These are phyloP conservation scores for Oxyruncus cristatus DNA, from an alignment of 2,113 vertebrate genomes.

Conservation along the genomic window DNA sequence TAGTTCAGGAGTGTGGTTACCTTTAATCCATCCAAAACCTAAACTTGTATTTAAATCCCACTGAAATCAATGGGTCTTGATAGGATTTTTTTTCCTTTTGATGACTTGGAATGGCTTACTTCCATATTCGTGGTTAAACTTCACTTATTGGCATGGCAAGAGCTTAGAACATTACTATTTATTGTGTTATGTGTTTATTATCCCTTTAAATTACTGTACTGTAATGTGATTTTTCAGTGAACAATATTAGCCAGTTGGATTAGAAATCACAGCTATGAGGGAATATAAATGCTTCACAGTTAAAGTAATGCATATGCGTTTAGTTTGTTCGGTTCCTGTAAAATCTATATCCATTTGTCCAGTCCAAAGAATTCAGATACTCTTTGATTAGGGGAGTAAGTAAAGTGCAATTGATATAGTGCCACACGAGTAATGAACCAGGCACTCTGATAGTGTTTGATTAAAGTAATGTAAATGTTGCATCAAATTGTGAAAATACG, in stretches of 20 bases:
- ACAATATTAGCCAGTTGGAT: slow-evolving; percentile 23
- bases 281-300: slow-evolving; percentile 43
- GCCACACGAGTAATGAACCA: slow-evolving; percentile 36
- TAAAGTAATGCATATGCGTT: slow-evolving; percentile 54
- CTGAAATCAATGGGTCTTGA: background rate
- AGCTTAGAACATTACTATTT: background rate
- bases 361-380: slow-evolving; percentile 56
- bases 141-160: background rate
- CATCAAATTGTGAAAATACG: slow-evolving; percentile 53
- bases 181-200: slow-evolving; percentile 45
- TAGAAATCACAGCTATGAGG: slow-evolving; percentile 30
- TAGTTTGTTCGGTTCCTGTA: slow-evolving; percentile 39
- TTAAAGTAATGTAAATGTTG: slow-evolving; percentile 64
- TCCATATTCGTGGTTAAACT: background rate
- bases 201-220: slow-evolving; percentile 26
- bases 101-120: background rate
- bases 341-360: slow-evolving; percentile 62
- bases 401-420: slow-evolving; percentile 55
- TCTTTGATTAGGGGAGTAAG: slow-evolving; percentile 56
- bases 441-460: slow-evolving; percentile 34
- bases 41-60: background rate
- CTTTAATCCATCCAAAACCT: background rate
- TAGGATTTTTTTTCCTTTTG: background rate
- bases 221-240: slow-evolving; percentile 37
- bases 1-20: background rate